Conservation (phyloP, 2,113 vertebrate species). For the Loxodonta africana region DNA sequence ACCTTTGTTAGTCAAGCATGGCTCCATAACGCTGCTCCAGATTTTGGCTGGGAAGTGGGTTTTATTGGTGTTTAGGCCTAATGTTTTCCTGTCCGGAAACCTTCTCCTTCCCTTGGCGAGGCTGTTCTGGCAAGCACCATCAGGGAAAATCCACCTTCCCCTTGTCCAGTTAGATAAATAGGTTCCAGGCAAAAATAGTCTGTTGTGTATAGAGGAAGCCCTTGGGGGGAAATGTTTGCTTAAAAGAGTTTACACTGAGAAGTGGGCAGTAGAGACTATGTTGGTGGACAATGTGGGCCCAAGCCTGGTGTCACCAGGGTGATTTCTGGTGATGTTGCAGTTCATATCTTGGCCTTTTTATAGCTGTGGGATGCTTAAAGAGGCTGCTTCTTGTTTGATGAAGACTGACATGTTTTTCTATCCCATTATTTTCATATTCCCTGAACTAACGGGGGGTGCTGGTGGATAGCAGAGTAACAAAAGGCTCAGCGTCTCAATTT, state of each 20-base stretch:
- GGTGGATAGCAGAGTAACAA: not conserved
- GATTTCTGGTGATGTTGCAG: not conserved
- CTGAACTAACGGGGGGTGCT: not conserved
- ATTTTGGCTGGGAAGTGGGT: conserved; percentile 75
- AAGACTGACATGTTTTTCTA: not conserved
- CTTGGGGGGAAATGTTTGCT: not conserved
- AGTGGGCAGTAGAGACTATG: not conserved
- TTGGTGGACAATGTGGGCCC: not conserved
- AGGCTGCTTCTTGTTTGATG: not conserved
- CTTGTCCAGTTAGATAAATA: conserved; percentile 65
- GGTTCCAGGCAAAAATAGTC: conserved; percentile 54
- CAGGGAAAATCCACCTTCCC: conserved; percentile 52
- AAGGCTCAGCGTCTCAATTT: not conserved
- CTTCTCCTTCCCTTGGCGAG: conserved; percentile 53
- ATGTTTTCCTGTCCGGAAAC: conserved; percentile 76
- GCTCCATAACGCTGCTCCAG: conserved; percentile 64
- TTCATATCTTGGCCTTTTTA: not conserved
- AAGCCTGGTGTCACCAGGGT: not conserved
- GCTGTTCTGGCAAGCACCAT: not conserved
- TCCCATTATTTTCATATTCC: not conserved
- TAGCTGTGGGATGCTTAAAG: not conserved
- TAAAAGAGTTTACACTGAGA: not conserved
- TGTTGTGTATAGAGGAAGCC: conserved; percentile 29
- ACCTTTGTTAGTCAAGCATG: conserved; percentile 82
- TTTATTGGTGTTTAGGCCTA: conserved; percentile 81